Evolutionary conservation across 2,888 invertebrate genomes (phyloP).

Genomic region (Tenthredo scrophulariae): DNA sequence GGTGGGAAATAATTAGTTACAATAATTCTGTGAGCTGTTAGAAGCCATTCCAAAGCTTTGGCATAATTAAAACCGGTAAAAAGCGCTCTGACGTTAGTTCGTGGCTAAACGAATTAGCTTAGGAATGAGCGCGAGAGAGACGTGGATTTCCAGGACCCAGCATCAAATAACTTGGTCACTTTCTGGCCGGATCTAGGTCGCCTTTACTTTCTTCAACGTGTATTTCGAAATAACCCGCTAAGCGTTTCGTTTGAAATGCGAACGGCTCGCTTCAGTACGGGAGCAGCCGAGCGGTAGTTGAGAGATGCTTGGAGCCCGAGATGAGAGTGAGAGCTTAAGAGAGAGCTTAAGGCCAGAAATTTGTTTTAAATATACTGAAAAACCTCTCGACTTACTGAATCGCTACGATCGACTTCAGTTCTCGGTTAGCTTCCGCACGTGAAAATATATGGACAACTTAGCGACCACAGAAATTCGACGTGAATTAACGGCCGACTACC

Average conservation of each 20-base stretch:
- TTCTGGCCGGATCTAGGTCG: conserved; percentile 27
- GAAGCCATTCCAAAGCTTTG: neutral
- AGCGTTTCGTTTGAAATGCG: conserved; percentile 40
- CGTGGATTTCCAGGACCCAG: neutral
- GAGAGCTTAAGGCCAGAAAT: conserved; percentile 1
- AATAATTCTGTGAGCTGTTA: neutral
- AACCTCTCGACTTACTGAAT: neutral
- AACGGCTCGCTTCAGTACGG: conserved; percentile 26
- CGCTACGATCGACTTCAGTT: conserved; percentile 15
- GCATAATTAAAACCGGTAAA: neutral
- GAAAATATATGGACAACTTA: neutral
- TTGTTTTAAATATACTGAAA: neutral
- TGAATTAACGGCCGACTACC: neutral
- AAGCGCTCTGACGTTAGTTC: neutral
- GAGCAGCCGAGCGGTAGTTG: conserved; percentile 32
- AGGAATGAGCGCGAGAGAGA: neutral
- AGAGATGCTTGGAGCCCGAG: conserved; percentile 30
- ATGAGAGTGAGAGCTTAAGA: conserved; percentile 27
- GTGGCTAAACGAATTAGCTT: neutral
- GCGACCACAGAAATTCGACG: neutral
- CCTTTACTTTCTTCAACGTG: neutral
- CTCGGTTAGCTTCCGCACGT: neutral
- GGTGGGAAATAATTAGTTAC: neutral
- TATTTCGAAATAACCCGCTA: conserved; percentile 42
- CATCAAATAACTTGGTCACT: conserved; percentile 22